Conservation (phyloP, 2,797 vertebrate species). For the Bufotes viridis region DNA sequence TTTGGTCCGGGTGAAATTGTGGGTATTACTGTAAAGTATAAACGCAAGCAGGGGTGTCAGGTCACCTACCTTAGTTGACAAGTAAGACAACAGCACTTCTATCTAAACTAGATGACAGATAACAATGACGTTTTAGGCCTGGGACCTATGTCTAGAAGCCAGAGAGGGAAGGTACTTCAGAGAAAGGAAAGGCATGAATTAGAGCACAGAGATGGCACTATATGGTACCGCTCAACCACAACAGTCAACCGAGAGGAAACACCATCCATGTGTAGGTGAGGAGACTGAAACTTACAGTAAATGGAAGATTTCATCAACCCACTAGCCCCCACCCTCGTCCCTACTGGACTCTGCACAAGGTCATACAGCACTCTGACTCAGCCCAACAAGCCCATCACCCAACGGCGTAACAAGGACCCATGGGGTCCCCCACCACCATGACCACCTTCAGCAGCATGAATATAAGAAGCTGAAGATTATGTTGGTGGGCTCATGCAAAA, state of each 20-base stretch:
- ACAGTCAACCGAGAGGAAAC: slow-evolving; percentile 42
- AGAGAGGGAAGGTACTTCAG: not conserved
- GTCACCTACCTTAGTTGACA: not conserved
- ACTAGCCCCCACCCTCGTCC: not conserved
- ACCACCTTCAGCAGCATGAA: no score
- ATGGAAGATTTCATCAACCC: slow-evolving; percentile 44
- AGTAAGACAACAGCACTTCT: not conserved
- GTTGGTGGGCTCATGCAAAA: no score
- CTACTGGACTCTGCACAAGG: not conserved
- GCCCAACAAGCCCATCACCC: not conserved
- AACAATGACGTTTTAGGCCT: no score
- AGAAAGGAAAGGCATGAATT: not conserved
- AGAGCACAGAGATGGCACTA: slow-evolving; percentile 4
- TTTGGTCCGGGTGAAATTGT: no score
- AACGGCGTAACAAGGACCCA: no score
- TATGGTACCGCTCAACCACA: slow-evolving; percentile 46
- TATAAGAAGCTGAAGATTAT: no score
- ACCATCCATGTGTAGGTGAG: slow-evolving; percentile 51
- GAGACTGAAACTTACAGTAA: slow-evolving; percentile 49
- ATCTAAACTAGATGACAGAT: not conserved
- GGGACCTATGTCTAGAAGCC: not conserved
- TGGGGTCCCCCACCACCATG: no score
- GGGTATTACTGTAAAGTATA: not conserved
- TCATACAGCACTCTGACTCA: not conserved
- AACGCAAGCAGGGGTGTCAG: not conserved